Conservation (phyloP, 2,113 vertebrate species). For the Cephalopholis sonnerati region DNA sequence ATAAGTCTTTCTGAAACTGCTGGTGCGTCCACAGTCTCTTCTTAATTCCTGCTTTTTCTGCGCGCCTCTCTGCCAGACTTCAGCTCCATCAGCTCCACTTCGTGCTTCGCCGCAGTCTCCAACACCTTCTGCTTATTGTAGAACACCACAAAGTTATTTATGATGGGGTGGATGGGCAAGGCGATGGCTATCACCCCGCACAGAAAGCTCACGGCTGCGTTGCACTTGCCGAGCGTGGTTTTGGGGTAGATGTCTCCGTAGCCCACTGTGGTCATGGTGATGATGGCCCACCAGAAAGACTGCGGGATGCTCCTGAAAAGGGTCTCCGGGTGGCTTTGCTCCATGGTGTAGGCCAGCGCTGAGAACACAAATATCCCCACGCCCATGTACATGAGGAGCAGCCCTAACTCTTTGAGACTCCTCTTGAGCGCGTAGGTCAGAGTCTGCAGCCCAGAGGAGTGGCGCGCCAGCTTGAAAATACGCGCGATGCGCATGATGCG, state of each 20-base stretch:
- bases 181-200: conserved; percentile 97
- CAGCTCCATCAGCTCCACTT: conserved; percentile 95
- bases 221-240: conserved; percentile 96
- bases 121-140: conserved; percentile 97
- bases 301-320: conserved; percentile 99
- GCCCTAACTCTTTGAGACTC: conserved; percentile 95
- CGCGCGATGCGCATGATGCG: conserved; percentile 95
- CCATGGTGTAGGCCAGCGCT: conserved; percentile 95
- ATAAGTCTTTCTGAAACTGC: conserved; percentile 9
- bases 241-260: conserved; percentile 99
- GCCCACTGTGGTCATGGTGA: conserved; percentile 98
- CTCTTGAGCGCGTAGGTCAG: conserved; percentile 95
- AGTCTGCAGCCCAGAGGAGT: conserved; percentile 95
- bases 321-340: conserved; percentile 96
- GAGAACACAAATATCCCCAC: conserved; percentile 98
- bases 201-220: conserved; percentile 96
- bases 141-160: conserved; percentile 97
- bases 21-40: conserved; percentile 51
- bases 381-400: conserved; percentile 97
- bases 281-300: conserved; percentile 99
- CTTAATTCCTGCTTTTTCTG: conserved; percentile 46
- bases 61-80: conserved; percentile 83
- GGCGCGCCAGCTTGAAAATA: conserved; percentile 96
- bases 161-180: conserved; percentile 97
- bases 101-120: conserved; percentile 95